Conservation (phyloP, 2,113 vertebrate species). For the Cercocebus atys region DNA sequence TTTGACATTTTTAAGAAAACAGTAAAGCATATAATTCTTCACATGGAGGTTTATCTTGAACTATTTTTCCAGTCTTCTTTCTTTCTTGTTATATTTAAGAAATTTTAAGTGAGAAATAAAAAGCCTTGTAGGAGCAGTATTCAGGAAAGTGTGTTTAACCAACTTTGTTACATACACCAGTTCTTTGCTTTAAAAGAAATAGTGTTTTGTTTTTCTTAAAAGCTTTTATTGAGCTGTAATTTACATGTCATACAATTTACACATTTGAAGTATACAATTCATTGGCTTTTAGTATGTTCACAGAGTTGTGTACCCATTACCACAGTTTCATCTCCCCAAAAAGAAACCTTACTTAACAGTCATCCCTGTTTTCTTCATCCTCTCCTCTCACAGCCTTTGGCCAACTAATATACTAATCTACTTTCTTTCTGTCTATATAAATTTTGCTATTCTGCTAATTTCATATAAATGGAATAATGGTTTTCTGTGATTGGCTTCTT, state of each 20-base stretch:
- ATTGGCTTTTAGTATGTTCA: background rate
- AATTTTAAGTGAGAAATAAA: background rate
- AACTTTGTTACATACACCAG: background rate
- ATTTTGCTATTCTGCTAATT: background rate
- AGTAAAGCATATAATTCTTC: background rate
- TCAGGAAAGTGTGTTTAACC: background rate
- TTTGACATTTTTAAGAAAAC: background rate
- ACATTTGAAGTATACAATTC: background rate
- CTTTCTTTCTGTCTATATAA: background rate
- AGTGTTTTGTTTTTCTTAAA: background rate
- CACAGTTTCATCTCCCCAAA: background rate
- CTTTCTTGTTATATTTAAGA: background rate
- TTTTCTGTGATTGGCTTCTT: background rate
- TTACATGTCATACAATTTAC: background rate
- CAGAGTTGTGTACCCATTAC: background rate
- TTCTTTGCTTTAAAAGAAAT: constrained; percentile 21
- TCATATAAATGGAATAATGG: background rate
- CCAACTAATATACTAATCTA: background rate
- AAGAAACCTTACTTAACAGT: background rate
- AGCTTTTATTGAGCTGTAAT: background rate
- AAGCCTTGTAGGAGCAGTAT: background rate
- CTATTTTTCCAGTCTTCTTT: background rate
- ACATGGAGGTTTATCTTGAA: background rate
- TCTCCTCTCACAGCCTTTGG: background rate
- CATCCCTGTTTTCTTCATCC: background rate